phyloP scores from a whole-genome alignment of 2,888 invertebrate species.

The Augochlorella aurata region DNA sequence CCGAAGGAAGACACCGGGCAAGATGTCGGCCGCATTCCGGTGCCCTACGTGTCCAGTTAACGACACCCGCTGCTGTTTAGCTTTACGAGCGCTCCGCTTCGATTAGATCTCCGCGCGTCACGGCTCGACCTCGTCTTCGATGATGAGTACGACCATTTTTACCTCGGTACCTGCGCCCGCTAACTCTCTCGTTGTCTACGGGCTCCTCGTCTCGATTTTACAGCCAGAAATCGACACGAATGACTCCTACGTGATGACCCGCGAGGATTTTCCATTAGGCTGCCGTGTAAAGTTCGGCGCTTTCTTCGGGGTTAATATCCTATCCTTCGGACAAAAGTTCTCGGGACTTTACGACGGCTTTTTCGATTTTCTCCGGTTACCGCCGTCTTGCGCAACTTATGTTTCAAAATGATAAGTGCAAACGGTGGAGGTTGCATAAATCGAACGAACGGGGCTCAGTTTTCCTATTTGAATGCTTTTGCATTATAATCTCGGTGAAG shows the following conservation, averaged over 20 bases:
- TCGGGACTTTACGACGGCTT: neutral
- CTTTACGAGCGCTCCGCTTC: constrained; percentile 24
- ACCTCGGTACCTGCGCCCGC: neutral
- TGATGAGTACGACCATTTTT: neutral
- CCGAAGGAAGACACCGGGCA: constrained; percentile 23
- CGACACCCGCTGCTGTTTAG: constrained; percentile 34
- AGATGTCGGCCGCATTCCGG: constrained; percentile 44
- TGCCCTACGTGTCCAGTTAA: constrained; percentile 33
- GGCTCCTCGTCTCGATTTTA: neutral
- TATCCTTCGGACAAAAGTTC: neutral
- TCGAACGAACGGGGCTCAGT: too few species aligned
- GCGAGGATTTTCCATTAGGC: neutral
- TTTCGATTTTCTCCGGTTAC: constrained; percentile 6
- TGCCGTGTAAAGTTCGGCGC: neutral
- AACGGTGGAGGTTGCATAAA: too few species aligned
- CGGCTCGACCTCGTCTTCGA: neutral
- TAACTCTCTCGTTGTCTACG: neutral
- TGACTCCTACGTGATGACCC: neutral
- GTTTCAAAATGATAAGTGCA: too few species aligned
- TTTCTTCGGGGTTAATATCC: neutral
- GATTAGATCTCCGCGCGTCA: constrained; percentile 28
- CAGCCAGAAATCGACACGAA: neutral
- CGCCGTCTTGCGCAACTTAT: neutral
- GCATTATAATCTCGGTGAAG: too few species aligned
- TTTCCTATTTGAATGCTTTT: too few species aligned